These are phyloP conservation scores for Ferdinandea cuprea DNA, from an alignment of 2,888 invertebrate species.

Conservation along the genomic window DNA sequence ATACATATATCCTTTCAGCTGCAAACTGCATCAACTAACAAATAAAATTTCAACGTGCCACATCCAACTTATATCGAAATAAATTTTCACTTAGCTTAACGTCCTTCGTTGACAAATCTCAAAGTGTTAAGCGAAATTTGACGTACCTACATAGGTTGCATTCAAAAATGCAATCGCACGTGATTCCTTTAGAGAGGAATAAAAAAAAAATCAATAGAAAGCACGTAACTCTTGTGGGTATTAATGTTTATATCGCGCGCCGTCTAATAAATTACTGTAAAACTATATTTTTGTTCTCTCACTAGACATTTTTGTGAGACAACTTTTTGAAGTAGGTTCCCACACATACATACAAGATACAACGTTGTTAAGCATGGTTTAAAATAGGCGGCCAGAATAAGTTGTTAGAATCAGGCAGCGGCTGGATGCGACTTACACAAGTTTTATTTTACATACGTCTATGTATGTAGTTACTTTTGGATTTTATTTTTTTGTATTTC, in stretches of 20 bases:
- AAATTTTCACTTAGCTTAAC: background rate
- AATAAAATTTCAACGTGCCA: conserved; percentile 5
- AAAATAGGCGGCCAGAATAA: conserved; percentile 2
- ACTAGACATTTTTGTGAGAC: conserved; percentile 21
- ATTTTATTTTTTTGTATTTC: conserved; percentile 13
- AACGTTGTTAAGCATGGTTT: background rate
- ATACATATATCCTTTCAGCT: conserved; percentile 35
- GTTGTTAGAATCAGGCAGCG: conserved; percentile 3
- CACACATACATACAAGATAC: background rate
- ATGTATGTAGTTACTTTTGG: background rate
- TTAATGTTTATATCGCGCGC: conserved; percentile 53
- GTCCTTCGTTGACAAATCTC: conserved; percentile 17
- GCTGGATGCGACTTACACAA: conserved; percentile 13
- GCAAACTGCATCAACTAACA: conserved; percentile 21
- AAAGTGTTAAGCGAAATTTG: conserved; percentile 7
- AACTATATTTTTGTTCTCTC: conserved; percentile 24
- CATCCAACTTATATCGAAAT: background rate
- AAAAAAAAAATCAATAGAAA: conserved; percentile 50
- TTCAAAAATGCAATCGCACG: conserved; percentile 24
- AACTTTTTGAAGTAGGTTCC: conserved; percentile 6
- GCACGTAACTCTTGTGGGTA: conserved; percentile 40
- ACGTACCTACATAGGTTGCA: conserved; percentile 11
- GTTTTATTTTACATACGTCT: conserved; percentile 18
- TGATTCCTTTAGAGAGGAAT: conserved; percentile 13
- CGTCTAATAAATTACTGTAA: conserved; percentile 61